A percentile compares a stretch with the other conserved stretches of the same genome.
Conservation (phyloP, 2,113 vertebrate genomes). For the Potamarius usumacintae region DNA sequence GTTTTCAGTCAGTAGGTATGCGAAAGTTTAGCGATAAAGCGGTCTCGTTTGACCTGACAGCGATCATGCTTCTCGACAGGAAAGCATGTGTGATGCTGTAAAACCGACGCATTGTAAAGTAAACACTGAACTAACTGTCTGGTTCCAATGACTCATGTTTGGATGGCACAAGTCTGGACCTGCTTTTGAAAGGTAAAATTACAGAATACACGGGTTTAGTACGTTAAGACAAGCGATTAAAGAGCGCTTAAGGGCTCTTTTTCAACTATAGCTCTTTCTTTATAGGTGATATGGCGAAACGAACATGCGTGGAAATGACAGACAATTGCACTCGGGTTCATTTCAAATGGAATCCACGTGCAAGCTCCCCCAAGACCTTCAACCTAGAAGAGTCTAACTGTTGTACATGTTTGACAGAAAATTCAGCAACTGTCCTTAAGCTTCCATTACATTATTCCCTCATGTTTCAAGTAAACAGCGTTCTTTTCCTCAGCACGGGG, state of each 20-base stretch:
- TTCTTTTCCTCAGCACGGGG: neutral
- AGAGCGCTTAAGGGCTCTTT: neutral
- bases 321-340: neutral
- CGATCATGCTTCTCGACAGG: neutral
- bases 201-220: neutral
- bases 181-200: neutral
- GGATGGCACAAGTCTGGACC: neutral
- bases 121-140: neutral
- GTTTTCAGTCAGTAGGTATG: neutral
- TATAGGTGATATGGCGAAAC: neutral
- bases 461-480: neutral
- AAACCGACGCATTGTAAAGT: neutral
- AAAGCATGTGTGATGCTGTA: neutral
- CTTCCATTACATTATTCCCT: neutral
- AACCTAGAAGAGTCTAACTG: neutral
- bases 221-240: neutral
- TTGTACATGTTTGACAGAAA: neutral
- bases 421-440: neutral
- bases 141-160: too few species aligned
- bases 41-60: neutral
- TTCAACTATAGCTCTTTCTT: neutral
- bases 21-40: neutral
- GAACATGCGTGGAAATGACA: neutral
- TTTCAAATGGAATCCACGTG: neutral
- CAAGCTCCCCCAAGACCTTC: neutral